Evolutionary conservation across 2,113 vertebrate genomes (phyloP).

Genomic region (Gorilla gorilla): DNA sequence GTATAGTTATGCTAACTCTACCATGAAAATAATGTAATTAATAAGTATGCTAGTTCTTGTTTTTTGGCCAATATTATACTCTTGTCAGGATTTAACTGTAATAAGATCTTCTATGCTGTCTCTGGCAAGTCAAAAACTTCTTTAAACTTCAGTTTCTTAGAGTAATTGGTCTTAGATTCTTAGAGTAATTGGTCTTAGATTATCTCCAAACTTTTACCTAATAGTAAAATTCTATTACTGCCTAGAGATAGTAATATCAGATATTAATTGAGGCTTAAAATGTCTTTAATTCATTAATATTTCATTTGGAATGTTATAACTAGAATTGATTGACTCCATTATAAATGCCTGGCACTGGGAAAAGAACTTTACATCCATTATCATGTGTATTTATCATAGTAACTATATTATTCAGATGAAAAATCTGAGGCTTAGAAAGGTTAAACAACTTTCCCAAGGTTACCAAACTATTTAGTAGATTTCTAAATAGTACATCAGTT

Average conservation of each 20-base stretch:
- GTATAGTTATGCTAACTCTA: background rate
- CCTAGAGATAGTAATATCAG: background rate
- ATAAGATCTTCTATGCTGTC: background rate
- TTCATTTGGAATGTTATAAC: conserved; percentile 23
- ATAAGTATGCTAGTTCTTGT: background rate
- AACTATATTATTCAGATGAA: background rate
- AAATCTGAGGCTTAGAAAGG: background rate
- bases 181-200: background rate
- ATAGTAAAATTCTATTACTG: conserved; percentile 1
- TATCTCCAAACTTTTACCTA: background rate
- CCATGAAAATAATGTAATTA: background rate
- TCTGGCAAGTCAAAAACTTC: background rate
- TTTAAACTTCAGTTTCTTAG: background rate
- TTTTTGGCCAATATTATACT: background rate
- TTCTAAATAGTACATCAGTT: background rate
- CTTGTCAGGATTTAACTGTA: background rate
- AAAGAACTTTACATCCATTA: background rate
- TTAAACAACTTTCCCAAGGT: background rate
- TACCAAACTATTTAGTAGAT: background rate
- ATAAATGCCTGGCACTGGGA: background rate
- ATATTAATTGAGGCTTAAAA: background rate
- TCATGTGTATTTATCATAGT: background rate
- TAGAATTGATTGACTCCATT: conserved; percentile 22
- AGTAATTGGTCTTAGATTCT: background rate
- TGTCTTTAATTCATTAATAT: conserved; percentile 13